Percentiles rank a stretch among this genome's conserved stretches.
phyloP scores from a whole-genome alignment of 2,113 vertebrate genomes.

The Phrynosoma platyrhinos region DNA sequence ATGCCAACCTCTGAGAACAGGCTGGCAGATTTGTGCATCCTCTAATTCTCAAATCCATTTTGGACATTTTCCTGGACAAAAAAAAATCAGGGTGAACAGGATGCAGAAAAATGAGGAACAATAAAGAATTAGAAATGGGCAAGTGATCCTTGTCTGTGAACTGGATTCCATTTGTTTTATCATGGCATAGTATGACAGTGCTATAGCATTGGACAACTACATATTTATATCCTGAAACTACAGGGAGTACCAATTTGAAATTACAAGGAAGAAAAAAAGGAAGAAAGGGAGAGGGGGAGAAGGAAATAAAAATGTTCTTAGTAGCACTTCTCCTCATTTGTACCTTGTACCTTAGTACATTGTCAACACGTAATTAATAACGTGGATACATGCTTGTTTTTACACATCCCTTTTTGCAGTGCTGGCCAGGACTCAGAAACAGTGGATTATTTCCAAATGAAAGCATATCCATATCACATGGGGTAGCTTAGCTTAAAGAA shows the following conservation, averaged over 20 bases:
- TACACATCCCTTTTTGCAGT: conserved; percentile 45
- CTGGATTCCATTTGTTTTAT: neutral
- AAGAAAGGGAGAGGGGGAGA: too few relatives aligned
- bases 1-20: neutral
- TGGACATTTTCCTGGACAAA: neutral
- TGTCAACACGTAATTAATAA: conserved; percentile 67
- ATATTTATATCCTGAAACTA: neutral
- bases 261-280: too few relatives aligned
- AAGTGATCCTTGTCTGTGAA: neutral
- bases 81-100: neutral
- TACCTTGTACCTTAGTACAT: conserved; percentile 38
- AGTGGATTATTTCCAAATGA: conserved; percentile 56
- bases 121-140: neutral
- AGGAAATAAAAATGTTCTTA: conserved; percentile 23
- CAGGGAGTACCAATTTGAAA: neutral
- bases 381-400: conserved; percentile 50
- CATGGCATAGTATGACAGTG: neutral
- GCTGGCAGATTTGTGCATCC: neutral
- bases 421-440: conserved; percentile 48
- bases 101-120: neutral
- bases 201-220: too few relatives aligned
- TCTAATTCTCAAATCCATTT: neutral
- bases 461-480: conserved; percentile 56
- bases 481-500: conserved; percentile 41
- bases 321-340: conserved; percentile 43